phyloP scores from a whole-genome alignment of 2,888 invertebrate genomes.

The Ctena decussata region DNA sequence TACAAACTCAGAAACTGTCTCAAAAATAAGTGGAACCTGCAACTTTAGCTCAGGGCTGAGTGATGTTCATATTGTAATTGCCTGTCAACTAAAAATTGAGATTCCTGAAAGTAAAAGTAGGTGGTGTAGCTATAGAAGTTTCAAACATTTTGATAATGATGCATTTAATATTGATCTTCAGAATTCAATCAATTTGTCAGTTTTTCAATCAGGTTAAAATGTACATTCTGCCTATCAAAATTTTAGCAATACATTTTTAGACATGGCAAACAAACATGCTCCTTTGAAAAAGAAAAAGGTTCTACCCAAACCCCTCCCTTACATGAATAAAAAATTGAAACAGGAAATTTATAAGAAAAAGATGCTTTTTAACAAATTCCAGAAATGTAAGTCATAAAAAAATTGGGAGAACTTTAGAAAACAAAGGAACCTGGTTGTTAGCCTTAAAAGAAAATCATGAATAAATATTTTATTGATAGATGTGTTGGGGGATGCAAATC shows the following conservation, averaged over 20 bases:
- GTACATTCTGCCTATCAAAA: not conserved
- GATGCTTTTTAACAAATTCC: not conserved
- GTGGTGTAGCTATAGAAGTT: too few relatives aligned
- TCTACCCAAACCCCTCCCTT: not conserved
- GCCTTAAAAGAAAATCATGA: slow-evolving; percentile 1
- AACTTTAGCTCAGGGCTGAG: not conserved
- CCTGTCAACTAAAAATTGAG: too few relatives aligned
- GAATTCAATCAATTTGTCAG: not conserved
- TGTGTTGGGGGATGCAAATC: too few relatives aligned
- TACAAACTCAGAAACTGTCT: not conserved
- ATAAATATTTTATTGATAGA: not conserved
- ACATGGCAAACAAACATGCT: not conserved
- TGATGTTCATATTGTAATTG: too few relatives aligned
- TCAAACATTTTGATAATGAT: not conserved
- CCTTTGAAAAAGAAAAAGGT: not conserved
- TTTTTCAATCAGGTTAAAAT: not conserved
- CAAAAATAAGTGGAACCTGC: not conserved
- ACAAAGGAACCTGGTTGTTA: slow-evolving; percentile 18
- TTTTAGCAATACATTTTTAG: not conserved
- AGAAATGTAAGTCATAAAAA: slow-evolving; percentile 13
- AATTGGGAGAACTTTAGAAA: not conserved
- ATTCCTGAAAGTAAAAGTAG: too few relatives aligned
- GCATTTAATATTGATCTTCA: not conserved
- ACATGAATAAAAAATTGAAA: not conserved
- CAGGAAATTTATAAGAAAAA: slow-evolving; percentile 38